Conservation (phyloP, 2,888 invertebrate genomes). For the Oscheius sp. region DNA sequence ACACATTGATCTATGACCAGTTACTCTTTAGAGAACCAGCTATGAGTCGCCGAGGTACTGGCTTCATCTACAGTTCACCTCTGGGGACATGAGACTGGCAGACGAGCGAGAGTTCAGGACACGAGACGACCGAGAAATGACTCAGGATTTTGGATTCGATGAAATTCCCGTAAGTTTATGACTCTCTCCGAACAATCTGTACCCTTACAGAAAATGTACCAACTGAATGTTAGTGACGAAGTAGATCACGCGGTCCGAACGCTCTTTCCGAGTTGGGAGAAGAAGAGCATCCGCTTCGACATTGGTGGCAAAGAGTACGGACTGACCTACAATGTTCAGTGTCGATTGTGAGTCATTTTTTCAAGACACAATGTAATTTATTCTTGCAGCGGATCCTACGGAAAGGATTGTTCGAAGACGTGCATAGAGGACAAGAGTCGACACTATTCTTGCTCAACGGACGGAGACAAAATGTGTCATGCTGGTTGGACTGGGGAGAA, state of each 20-base stretch:
- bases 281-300: slow-evolving; percentile 2
- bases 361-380: not conserved
- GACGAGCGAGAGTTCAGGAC: not conserved
- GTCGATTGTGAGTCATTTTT: slow-evolving; percentile 1
- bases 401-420: slow-evolving; percentile 1
- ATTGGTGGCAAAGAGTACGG: not conserved
- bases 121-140: slow-evolving; percentile 6
- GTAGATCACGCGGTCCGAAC: not conserved
- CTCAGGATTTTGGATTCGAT: slow-evolving; percentile 1
- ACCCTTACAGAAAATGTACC: not conserved
- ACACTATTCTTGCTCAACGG: slow-evolving; percentile 1
- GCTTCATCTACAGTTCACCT: slow-evolving; percentile 23
- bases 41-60: not conserved
- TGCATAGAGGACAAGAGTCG: not conserved
- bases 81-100: not conserved
- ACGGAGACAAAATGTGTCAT: slow-evolving; percentile 19
- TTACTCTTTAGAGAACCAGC: too few relatives aligned
- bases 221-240: slow-evolving; percentile 10
- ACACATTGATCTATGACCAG: too few relatives aligned
- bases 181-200: not conserved
- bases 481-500: slow-evolving; percentile 14
- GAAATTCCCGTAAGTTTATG: slow-evolving; percentile 6
- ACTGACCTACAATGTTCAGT: slow-evolving; percentile 1
- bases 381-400: slow-evolving; percentile 1
- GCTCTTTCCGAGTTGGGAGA: slow-evolving; percentile 7